phyloP scores from a whole-genome alignment of 2,888 invertebrate genomes.

The Amphimallon solstitiale region DNA sequence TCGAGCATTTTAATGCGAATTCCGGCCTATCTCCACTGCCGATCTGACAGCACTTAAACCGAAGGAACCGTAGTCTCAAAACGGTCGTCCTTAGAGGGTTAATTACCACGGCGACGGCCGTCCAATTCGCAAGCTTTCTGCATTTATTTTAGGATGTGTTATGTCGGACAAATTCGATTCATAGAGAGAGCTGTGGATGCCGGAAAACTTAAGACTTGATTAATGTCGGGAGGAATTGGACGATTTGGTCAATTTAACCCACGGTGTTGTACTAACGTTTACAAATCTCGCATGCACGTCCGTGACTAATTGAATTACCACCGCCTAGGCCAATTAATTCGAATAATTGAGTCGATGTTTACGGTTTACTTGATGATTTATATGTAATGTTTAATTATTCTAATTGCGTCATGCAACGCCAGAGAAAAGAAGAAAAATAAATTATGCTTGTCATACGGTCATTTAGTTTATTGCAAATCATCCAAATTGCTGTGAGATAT shows the following conservation, averaged over 20 bases:
- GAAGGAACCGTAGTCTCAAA: slow-evolving; percentile 26
- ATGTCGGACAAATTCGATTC: slow-evolving; percentile 28
- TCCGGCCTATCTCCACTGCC: slow-evolving; percentile 18
- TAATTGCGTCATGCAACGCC: not conserved
- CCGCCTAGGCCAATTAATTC: slow-evolving; percentile 34
- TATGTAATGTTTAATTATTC: slow-evolving; percentile 24
- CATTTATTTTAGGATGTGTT: slow-evolving; percentile 28
- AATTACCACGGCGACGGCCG: slow-evolving; percentile 27
- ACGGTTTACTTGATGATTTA: slow-evolving; percentile 18
- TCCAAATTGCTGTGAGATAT: too few species aligned
- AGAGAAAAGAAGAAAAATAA: not conserved
- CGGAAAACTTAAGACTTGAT: slow-evolving; percentile 29
- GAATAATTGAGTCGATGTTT: slow-evolving; percentile 34
- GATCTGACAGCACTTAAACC: slow-evolving; percentile 32
- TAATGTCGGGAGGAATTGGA: slow-evolving; percentile 32
- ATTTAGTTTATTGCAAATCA: too few species aligned
- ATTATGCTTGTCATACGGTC: too few species aligned
- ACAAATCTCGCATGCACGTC: slow-evolving; percentile 35
- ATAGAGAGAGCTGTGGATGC: slow-evolving; percentile 15
- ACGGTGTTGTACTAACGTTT: slow-evolving; percentile 35
- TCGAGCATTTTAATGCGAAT: slow-evolving; percentile 31
- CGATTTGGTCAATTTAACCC: slow-evolving; percentile 36
- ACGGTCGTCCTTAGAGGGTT: slow-evolving; percentile 16
- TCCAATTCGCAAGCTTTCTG: slow-evolving; percentile 26
- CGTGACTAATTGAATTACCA: slow-evolving; percentile 37